Evolutionary conservation across 2,797 vertebrate genomes (phyloP).

Genomic region (Gymnodraco acuticeps): DNA sequence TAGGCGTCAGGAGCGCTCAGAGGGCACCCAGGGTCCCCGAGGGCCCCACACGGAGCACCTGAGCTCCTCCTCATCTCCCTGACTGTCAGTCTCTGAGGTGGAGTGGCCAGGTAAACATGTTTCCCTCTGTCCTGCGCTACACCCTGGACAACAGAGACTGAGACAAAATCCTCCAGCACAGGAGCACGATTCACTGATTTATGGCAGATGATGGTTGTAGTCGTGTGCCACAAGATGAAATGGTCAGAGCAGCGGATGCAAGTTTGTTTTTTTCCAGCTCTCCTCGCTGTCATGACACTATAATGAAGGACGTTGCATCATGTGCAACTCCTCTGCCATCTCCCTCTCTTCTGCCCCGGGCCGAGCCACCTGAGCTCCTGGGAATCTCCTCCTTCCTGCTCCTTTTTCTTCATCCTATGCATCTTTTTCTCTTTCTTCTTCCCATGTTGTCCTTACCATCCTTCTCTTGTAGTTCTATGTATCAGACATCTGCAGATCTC

Average conservation of each 20-base stretch:
- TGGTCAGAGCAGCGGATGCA: conserved; percentile 44
- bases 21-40: conserved; percentile 66
- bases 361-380: conserved; percentile 76
- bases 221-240: conserved; percentile 1
- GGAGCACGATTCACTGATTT: neutral
- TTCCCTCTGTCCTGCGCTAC: conserved; percentile 40
- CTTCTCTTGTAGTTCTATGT: neutral
- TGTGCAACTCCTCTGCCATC: conserved; percentile 64
- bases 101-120: conserved; percentile 87
- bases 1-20: conserved; percentile 77
- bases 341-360: conserved; percentile 70
- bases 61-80: conserved; percentile 79
- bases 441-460: conserved; percentile 17
- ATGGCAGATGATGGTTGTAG: neutral
- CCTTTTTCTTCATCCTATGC: conserved; percentile 31
- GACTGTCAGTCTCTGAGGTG: conserved; percentile 86
- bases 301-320: conserved; percentile 76
- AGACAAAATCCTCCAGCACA: neutral
- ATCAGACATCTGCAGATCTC: conserved; percentile 1
- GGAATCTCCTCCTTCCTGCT: conserved; percentile 63
- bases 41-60: conserved; percentile 77
- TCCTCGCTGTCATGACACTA: conserved; percentile 63
- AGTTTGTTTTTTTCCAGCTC: conserved; percentile 26
- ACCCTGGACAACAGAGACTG: conserved; percentile 49
- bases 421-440: conserved; percentile 22